A percentile compares a stretch with the other conserved stretches of the same genome.
Conservation (phyloP, 2,113 vertebrate genomes). For the Nothoprocta pentlandii region DNA sequence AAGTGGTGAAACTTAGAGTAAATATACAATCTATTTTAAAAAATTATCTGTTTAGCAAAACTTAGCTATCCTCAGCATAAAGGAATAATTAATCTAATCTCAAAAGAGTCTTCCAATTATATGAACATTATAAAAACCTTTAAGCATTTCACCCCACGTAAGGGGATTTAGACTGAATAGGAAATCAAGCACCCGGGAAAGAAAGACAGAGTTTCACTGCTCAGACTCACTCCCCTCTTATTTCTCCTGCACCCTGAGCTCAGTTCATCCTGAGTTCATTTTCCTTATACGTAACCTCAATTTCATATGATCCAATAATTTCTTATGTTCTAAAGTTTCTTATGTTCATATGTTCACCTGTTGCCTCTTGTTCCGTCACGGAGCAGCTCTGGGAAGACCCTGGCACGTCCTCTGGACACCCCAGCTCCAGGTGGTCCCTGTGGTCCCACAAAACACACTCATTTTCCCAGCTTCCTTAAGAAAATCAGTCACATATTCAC, state of each 20-base stretch:
- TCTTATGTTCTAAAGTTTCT: too few relatives aligned
- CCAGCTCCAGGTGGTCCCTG: background rate
- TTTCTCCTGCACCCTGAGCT: background rate
- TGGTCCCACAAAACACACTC: background rate
- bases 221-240: background rate
- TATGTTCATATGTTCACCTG: too few relatives aligned
- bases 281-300: background rate
- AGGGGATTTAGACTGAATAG: rapidly evolving
- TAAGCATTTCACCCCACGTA: background rate
- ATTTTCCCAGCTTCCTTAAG: background rate
- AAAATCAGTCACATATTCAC: background rate
- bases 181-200: background rate
- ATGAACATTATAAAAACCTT: background rate
- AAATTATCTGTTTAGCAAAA: background rate
- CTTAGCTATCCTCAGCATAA: background rate
- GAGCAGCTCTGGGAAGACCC: background rate
- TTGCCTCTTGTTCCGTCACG: too few relatives aligned
- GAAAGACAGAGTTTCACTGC: background rate
- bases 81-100: background rate
- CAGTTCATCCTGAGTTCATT: background rate
- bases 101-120: background rate
- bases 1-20: background rate
- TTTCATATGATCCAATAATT: background rate
- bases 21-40: background rate
- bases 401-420: background rate